A percentile compares a stretch with the other conserved stretches of the same genome.
These are phyloP conservation scores for Acinonyx jubatus DNA, from an alignment of 2,113 vertebrate species.

Conservation along the genomic window DNA sequence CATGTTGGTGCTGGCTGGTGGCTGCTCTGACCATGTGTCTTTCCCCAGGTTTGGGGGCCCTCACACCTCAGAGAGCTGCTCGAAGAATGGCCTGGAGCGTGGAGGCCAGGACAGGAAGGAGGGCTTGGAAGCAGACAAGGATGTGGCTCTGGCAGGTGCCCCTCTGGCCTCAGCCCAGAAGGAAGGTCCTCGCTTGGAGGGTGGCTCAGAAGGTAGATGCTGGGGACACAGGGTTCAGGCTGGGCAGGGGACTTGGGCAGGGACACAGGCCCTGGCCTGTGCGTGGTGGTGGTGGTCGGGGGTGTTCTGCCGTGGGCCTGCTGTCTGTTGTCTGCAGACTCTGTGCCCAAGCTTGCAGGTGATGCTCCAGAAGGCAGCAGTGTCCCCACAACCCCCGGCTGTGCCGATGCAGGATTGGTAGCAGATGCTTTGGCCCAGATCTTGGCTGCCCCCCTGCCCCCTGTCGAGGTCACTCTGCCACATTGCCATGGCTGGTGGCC, in stretches of 20 bases:
- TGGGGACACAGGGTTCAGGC: accelerated
- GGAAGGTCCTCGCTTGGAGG: not conserved
- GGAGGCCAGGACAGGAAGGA: conserved; percentile 85
- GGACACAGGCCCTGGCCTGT: not conserved
- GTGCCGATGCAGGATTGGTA: not conserved
- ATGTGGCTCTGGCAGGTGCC: not conserved
- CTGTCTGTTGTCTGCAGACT: accelerated
- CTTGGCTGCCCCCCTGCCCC: not conserved
- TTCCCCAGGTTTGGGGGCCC: conserved; percentile 91
- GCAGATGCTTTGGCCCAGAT: not conserved
- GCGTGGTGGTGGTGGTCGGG: not conserved
- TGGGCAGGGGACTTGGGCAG: not conserved
- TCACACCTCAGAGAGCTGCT: conserved; percentile 87
- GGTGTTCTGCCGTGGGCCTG: not conserved
- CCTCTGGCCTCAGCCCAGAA: not conserved
- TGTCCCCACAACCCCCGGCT: accelerated
- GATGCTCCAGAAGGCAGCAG: not conserved
- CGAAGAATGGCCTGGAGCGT: conserved; percentile 87
- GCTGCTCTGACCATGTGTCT: not conserved
- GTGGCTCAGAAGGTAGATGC: conserved; percentile 18
- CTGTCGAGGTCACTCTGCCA: not conserved
- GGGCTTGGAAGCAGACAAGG: conserved; percentile 84
- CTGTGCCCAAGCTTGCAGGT: not conserved
- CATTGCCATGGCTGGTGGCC: too few relatives aligned
- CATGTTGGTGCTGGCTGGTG: not conserved